These are phyloP conservation scores for Malurus elegans DNA, from an alignment of 2,113 vertebrate species.

Conservation along the genomic window DNA sequence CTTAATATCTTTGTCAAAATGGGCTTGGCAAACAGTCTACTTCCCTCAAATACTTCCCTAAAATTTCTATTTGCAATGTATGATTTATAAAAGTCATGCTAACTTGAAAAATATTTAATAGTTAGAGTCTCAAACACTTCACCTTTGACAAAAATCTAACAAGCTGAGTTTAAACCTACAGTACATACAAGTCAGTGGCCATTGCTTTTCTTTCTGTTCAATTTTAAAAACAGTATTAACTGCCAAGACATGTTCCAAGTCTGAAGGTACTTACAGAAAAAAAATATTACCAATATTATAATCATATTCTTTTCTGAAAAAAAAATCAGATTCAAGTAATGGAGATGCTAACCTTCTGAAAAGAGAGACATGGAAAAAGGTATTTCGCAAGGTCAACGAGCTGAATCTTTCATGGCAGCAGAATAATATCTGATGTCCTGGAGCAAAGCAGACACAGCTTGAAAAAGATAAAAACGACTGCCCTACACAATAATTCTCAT, in stretches of 20 bases:
- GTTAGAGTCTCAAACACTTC: not conserved
- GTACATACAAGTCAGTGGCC: not conserved
- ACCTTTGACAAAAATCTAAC: not conserved
- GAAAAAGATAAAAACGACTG: not conserved
- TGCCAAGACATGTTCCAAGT: not conserved
- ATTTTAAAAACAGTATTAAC: not conserved
- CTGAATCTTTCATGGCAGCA: not conserved
- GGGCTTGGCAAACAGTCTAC: not conserved
- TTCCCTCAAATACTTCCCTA: not conserved
- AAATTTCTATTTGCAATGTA: not conserved
- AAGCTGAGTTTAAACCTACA: not conserved
- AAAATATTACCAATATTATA: not conserved
- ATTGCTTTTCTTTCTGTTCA: not conserved
- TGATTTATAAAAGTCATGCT: not conserved
- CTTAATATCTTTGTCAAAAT: not conserved
- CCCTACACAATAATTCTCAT: not conserved
- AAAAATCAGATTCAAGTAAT: not conserved
- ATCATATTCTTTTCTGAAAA: not conserved
- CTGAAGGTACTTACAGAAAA: not conserved
- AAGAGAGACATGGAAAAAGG: not conserved
- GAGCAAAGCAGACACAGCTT: not conserved
- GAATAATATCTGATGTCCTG: not conserved
- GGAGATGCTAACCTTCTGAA: not conserved
- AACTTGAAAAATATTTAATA: not conserved
- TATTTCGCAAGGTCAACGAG: not conserved